Evolutionary conservation across 2,113 vertebrate genomes (phyloP).

Genomic region (Mohoua ochrocephala): DNA sequence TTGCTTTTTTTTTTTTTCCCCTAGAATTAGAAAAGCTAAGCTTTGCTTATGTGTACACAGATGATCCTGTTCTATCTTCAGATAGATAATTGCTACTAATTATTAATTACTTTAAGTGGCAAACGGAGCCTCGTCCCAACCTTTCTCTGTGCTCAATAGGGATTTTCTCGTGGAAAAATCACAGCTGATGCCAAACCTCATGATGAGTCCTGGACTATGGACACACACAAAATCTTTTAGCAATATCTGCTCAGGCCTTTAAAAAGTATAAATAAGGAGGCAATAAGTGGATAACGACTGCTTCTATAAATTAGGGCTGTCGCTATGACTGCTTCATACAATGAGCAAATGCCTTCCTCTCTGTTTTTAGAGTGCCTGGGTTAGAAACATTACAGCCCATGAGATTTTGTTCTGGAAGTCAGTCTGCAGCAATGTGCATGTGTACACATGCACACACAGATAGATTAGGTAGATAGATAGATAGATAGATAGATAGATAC

Average conservation of each 20-base stretch:
- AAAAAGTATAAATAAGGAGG: background rate
- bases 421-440: background rate
- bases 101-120: background rate
- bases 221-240: background rate
- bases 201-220: background rate
- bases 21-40: background rate
- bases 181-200: background rate
- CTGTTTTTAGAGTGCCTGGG: background rate
- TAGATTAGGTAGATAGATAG: background rate
- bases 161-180: background rate
- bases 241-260: background rate
- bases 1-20: background rate
- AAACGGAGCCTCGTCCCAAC: background rate
- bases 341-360: background rate
- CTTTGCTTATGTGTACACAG: background rate
- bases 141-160: background rate
- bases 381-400: background rate
- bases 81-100: background rate
- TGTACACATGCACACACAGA: background rate
- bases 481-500: background rate
- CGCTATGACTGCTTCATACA: background rate
- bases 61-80: background rate
- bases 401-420: background rate
- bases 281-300: background rate
- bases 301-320: background rate